These are phyloP conservation scores for Myiopsitta monachus DNA, from an alignment of 2,113 vertebrate genomes.

Conservation along the genomic window DNA sequence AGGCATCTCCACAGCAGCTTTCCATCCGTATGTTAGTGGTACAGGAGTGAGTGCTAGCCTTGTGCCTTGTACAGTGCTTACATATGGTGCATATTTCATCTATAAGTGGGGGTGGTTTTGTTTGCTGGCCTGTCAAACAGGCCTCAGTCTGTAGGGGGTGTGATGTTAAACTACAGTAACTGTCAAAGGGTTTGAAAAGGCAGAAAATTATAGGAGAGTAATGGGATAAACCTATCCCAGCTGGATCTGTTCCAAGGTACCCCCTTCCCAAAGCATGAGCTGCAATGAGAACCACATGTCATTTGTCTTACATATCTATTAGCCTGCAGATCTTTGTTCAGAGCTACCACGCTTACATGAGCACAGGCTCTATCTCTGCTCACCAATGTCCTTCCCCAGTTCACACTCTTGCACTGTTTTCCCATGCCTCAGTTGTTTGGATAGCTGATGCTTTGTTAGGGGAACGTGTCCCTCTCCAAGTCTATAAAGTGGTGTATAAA, in stretches of 20 bases:
- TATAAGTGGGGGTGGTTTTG: slow-evolving; percentile 28
- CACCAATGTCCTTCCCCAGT: neutral
- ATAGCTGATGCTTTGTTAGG: slow-evolving; percentile 19
- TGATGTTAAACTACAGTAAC: slow-evolving; percentile 63
- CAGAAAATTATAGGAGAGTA: slow-evolving; percentile 65
- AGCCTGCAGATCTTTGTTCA: slow-evolving; percentile 55
- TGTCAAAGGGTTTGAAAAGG: slow-evolving; percentile 56
- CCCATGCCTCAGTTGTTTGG: slow-evolving; percentile 7
- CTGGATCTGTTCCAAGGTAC: slow-evolving; percentile 45
- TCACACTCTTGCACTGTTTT: neutral
- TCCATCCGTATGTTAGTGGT: neutral
- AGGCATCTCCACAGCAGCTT: neutral
- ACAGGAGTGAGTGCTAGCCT: neutral
- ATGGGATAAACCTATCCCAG: slow-evolving; percentile 64
- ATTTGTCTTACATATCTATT: slow-evolving; percentile 64
- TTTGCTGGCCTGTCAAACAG: slow-evolving; percentile 40
- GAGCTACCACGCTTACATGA: slow-evolving; percentile 53
- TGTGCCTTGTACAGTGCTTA: neutral
- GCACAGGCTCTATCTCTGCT: neutral
- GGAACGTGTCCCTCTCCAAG: neutral
- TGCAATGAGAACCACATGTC: slow-evolving; percentile 66
- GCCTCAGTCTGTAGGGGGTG: slow-evolving; percentile 57
- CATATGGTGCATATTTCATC: slow-evolving; percentile 40
- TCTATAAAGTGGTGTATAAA: slow-evolving; percentile 20
- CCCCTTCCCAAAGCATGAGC: slow-evolving; percentile 45